phyloP scores from a whole-genome alignment of 2,113 vertebrate species.

The Pelusios castaneus region DNA sequence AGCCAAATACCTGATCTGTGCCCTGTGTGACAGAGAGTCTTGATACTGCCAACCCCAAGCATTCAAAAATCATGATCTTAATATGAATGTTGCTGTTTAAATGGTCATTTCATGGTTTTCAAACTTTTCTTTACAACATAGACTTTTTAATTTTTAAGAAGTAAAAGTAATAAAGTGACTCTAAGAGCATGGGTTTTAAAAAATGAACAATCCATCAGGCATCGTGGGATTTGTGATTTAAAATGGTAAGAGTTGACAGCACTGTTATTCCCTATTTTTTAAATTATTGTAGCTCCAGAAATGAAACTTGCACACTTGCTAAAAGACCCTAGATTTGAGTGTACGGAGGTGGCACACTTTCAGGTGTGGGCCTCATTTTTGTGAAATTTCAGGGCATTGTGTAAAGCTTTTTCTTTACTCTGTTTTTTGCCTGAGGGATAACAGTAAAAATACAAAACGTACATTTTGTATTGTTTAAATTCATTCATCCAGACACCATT shows the following conservation, averaged over 20 bases:
- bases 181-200: neutral
- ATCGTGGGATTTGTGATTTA: neutral
- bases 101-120: neutral
- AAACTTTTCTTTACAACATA: neutral
- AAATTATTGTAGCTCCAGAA: neutral
- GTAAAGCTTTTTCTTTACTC: neutral
- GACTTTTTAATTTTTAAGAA: neutral
- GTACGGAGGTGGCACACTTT: neutral
- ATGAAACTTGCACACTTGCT: neutral
- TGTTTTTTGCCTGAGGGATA: no score
- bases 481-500: neutral
- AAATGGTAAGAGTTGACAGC: neutral
- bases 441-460: no score
- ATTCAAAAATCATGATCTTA: neutral
- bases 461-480: neutral
- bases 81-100: neutral
- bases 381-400: neutral
- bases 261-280: no score
- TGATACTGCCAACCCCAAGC: neutral
- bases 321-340: neutral
- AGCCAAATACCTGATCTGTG: neutral
- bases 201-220: neutral
- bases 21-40: neutral
- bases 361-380: neutral
- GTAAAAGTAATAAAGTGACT: neutral